Percentiles rank a stretch among this genome's conserved stretches.
Conservation (phyloP, 2,888 invertebrate species). For the Andrena trimmerana region DNA sequence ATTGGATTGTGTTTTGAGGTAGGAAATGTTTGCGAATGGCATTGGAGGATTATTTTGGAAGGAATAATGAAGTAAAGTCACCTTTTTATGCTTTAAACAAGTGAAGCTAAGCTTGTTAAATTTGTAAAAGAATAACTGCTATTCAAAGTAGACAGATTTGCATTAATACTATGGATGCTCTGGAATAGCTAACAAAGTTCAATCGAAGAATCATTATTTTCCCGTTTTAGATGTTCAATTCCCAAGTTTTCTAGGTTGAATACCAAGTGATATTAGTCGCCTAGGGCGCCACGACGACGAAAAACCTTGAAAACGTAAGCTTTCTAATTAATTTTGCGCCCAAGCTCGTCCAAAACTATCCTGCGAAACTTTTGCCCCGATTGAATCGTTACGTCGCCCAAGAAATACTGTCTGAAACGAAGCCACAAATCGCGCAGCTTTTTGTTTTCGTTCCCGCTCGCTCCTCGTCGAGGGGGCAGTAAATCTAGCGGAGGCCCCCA, state of each 20-base stretch:
- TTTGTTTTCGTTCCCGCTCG: slow-evolving; percentile 8
- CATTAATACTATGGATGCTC: no score
- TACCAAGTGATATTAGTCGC: neutral
- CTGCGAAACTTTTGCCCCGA: neutral
- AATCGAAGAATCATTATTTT: neutral
- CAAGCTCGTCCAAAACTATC: neutral
- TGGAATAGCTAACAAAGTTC: neutral
- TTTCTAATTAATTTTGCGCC: neutral
- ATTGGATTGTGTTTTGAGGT: neutral
- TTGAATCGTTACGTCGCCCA: neutral
- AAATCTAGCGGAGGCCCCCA: slow-evolving; percentile 35
- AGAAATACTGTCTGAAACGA: neutral
- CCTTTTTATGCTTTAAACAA: neutral
- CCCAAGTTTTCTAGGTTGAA: neutral
- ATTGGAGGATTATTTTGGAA: neutral
- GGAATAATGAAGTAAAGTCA: neutral
- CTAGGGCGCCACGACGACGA: neutral
- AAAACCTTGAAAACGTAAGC: neutral
- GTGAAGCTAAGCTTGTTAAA: neutral
- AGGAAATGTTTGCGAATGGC: neutral
- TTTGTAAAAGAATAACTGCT: neutral
- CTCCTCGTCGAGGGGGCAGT: slow-evolving; percentile 19
- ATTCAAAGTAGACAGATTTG: neutral
- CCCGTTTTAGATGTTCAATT: neutral
- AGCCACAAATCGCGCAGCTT: slow-evolving; percentile 18